Base-by-base conservation (phyloP, 2,797 vertebrate genomes). In the Australoheros facetus region DNA sequence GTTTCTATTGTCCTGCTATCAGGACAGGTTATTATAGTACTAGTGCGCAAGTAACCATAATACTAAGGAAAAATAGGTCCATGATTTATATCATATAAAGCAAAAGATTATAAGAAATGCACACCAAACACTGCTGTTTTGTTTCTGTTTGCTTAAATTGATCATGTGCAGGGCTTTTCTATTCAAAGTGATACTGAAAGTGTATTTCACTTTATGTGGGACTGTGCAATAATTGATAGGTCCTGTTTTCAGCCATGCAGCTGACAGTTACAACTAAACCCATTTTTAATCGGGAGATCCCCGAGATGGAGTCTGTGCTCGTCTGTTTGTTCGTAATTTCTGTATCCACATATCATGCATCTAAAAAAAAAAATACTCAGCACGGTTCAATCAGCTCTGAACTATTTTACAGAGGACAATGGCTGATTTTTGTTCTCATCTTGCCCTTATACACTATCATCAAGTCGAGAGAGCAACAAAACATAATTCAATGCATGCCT, bases 221-320 rank as follows among this genome's bases (percentile, higher is more conserved):
- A 84, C 45, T 91, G 89, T 93, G 89, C 88, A 94, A 91, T 34
- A n/a, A 62, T 82, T 60, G 66, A 60, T 72, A 89, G 91, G 91
- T 90, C 91, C 89, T 42, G 48, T 89, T 89, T 83, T 77, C 85
- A 91, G 88, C 79, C 78, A 83, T 78, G 77, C 79, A 80, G 83
- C 84, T 83, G 80, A 82, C 60, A 48, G 59, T 80, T 71, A 71
- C 32, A 82, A 78, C 79, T 39, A 77, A 48, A 60, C 7, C 12
- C 0, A 56, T 72, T 71, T 77, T 45, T n/a, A 21, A 73, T 12
- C 8, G 64, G 48, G 48, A 85, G 82, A 83, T 81, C 64, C 79
- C 76, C 48, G 37, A 59, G 79, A 73, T 51, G 48, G 75, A 86
- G 72, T 86, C 82, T 85, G 88, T 86, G 85, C 81, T 89, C 3